Evolutionary conservation across 2,797 vertebrate species (phyloP).

Genomic region (Melanogrammus aeglefinus): DNA sequence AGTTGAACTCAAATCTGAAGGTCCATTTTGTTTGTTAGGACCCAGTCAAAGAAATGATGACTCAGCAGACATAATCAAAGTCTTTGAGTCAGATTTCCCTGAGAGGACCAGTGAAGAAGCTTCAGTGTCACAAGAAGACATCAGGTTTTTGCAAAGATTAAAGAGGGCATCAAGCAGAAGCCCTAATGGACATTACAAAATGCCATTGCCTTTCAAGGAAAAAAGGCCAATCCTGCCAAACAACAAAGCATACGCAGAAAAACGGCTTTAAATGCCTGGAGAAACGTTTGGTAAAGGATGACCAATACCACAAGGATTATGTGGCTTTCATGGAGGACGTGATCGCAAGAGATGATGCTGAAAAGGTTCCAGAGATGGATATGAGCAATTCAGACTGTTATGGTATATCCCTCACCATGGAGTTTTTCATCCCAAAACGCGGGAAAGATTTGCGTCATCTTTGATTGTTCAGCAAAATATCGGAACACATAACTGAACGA

Average conservation of each 20-base stretch:
- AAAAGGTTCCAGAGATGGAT: background rate
- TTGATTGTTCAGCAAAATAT: too few species aligned
- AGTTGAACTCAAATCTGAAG: slow-evolving; percentile 25
- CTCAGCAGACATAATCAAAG: slow-evolving; percentile 22
- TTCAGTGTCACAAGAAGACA: background rate
- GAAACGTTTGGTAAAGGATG: too few species aligned
- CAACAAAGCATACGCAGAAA: background rate
- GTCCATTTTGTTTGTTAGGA: slow-evolving; percentile 24
- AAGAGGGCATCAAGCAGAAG: too few species aligned
- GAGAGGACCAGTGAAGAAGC: background rate
- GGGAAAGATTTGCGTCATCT: slow-evolving; percentile 6
- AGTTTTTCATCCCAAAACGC: slow-evolving; percentile 21
- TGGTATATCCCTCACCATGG: slow-evolving; percentile 18
- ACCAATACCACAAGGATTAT: background rate
- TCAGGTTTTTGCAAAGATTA: slow-evolving; percentile 10
- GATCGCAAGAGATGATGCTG: background rate
- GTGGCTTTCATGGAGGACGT: background rate
- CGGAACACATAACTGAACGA: too few species aligned
- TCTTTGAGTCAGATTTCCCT: too few species aligned
- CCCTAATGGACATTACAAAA: background rate
- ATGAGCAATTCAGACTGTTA: background rate
- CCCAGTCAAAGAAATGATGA: slow-evolving; percentile 22
- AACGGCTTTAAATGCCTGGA: too few species aligned
- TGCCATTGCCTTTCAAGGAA: slow-evolving; percentile 14
- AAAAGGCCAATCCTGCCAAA: too few species aligned